Conservation (phyloP, 2,888 invertebrate species). For the Exephanes ischioxanthus region DNA sequence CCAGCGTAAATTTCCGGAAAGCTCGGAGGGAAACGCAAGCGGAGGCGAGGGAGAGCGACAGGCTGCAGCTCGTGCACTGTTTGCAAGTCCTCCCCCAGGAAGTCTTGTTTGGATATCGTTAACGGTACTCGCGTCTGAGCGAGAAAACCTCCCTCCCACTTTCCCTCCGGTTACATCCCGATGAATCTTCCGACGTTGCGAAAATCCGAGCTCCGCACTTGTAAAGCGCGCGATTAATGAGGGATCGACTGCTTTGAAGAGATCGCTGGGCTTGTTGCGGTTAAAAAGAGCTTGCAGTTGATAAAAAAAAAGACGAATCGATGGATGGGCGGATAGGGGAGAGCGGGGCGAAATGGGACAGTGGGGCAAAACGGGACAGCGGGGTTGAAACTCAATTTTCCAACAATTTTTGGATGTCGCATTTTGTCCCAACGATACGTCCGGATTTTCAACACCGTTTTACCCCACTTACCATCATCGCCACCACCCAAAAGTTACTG, state of each 20-base stretch:
- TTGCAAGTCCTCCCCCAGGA: conserved; percentile 58
- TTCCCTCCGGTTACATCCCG: conserved; percentile 25
- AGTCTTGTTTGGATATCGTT: conserved; percentile 82
- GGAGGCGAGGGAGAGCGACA: conserved; percentile 31
- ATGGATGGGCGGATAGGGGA: no score
- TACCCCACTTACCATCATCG: no score
- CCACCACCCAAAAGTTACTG: no score
- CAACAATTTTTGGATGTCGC: no score
- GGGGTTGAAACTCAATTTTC: no score
- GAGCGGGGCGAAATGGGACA: no score
- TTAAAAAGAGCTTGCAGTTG: background rate
- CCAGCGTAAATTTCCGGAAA: conserved; percentile 64
- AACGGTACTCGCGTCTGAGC: conserved; percentile 75
- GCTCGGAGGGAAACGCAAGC: conserved; percentile 39
- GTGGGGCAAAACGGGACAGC: no score
- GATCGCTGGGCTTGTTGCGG: background rate
- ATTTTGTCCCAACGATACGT: no score
- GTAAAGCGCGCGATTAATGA: conserved; percentile 43
- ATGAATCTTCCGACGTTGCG: conserved; percentile 33
- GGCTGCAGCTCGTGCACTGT: conserved; percentile 47
- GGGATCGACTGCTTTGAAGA: conserved; percentile 31
- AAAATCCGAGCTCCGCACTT: background rate
- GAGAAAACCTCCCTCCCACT: conserved; percentile 41
- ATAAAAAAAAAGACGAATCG: no score
- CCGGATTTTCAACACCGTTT: no score